Percentiles rank a stretch among this genome's conserved stretches.
Conservation (phyloP, 2,797 vertebrate genomes). For the Onychomys torridus region DNA sequence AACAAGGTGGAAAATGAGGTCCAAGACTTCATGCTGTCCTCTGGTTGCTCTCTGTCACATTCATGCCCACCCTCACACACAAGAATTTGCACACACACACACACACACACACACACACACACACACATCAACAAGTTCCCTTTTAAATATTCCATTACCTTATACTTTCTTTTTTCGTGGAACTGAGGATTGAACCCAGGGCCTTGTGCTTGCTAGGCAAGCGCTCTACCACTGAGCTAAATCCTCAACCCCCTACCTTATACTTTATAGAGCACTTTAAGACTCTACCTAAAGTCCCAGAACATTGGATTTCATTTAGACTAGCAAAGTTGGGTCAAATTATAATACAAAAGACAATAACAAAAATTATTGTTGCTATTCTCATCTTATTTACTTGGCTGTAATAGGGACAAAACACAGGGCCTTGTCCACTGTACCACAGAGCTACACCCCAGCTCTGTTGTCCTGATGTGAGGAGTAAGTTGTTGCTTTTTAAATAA, state of each 20-base stretch:
- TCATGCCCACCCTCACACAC: background rate
- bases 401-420: too few relatives aligned
- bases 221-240: too few relatives aligned
- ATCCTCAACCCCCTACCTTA: too few relatives aligned
- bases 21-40: background rate
- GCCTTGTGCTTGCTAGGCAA: too few relatives aligned
- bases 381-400: background rate
- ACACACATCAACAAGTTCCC: background rate
- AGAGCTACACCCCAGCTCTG: background rate
- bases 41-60: background rate
- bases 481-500: slow-evolving; percentile 51
- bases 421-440: background rate
- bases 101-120: background rate
- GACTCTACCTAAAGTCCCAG: background rate
- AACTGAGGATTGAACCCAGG: too few relatives aligned
- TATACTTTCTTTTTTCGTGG: too few relatives aligned
- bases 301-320: slow-evolving; percentile 24
- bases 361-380: background rate
- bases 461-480: background rate
- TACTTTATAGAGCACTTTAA: slow-evolving; percentile 1
- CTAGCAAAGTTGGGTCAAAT: slow-evolving; percentile 15
- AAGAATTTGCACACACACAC: background rate
- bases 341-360: background rate
- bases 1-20: background rate
- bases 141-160: background rate